A percentile compares a stretch with the other conserved stretches of the same genome.
Evolutionary conservation across 2,113 vertebrate species (phyloP).

Genomic region (Nerophis ophidion): DNA sequence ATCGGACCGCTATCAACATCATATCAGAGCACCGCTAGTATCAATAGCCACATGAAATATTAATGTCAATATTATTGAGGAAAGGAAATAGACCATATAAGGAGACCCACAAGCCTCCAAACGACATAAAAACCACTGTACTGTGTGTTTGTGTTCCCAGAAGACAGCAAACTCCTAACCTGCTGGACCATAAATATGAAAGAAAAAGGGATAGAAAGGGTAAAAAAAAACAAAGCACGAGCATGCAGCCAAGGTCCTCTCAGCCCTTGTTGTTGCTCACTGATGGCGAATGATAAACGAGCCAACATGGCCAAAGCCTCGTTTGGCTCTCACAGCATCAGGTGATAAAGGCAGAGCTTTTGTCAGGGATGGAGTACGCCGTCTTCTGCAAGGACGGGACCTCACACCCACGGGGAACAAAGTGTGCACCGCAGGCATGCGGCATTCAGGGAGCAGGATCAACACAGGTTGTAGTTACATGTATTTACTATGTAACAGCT

Average conservation of each 20-base stretch:
- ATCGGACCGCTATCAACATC: too few relatives aligned
- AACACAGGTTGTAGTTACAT: too few relatives aligned
- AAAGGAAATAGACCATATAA: too few relatives aligned
- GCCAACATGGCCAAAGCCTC: conserved; percentile 58
- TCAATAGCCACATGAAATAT: too few relatives aligned
- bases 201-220: neutral
- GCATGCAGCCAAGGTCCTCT: conserved; percentile 63
- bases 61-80: too few relatives aligned
- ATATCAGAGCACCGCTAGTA: too few relatives aligned
- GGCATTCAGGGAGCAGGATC: conserved; percentile 10
- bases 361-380: conserved; percentile 59
- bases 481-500: neutral
- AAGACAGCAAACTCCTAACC: conserved; percentile 50
- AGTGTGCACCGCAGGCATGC: conserved; percentile 36
- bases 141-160: conserved; percentile 43
- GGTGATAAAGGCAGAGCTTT: conserved; percentile 66
- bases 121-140: conserved; percentile 30
- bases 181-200: conserved; percentile 33
- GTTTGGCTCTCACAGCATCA: conserved; percentile 63
- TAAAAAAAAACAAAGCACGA: conserved; percentile 39
- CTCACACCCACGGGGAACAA: conserved; percentile 48
- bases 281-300: conserved; percentile 63
- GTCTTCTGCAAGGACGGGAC: conserved; percentile 67
- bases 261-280: conserved; percentile 55
- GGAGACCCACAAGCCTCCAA: neutral